These are phyloP conservation scores for Conomelus anceps DNA, from an alignment of 2,888 invertebrate genomes.

Conservation along the genomic window DNA sequence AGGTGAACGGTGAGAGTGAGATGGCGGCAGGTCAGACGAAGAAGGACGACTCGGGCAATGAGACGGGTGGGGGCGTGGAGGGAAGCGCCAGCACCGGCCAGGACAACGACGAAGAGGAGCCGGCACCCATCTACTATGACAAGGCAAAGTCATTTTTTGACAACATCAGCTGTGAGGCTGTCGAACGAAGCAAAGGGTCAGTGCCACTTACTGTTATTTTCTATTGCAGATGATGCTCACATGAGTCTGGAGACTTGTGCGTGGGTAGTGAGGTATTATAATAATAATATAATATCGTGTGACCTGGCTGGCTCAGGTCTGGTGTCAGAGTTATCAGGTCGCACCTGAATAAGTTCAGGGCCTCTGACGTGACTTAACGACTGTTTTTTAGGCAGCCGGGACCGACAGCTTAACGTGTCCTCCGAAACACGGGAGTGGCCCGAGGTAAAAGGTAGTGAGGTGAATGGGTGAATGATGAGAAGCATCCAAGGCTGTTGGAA, in stretches of 20 bases:
- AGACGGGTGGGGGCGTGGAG: neutral
- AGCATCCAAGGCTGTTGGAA: no score
- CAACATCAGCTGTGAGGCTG: constrained; percentile 96
- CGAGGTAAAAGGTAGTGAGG: no score
- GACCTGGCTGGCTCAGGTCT: no score
- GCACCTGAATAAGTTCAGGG: no score
- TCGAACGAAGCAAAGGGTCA: constrained; percentile 72
- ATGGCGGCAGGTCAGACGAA: constrained; percentile 52
- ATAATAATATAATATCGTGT: neutral
- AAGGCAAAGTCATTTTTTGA: constrained; percentile 98
- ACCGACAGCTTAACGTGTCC: no score
- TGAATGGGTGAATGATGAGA: no score
- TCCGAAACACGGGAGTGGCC: no score
- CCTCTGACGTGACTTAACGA: no score
- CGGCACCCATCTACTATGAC: constrained; percentile 70
- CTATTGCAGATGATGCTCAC: no score
- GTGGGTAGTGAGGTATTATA: neutral
- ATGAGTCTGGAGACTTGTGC: no score
- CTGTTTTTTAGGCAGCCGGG: no score
- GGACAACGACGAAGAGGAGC: constrained; percentile 56
- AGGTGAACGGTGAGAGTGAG: constrained; percentile 48
- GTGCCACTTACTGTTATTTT: constrained; percentile 27
- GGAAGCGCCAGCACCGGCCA: constrained; percentile 58
- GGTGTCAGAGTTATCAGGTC: no score
- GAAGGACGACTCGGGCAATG: constrained; percentile 71